Percentiles rank a stretch among this genome's conserved stretches.
Evolutionary conservation across 1,140 invertebrate genomes (phyloP).

Genomic region (Gryon sp.): DNA sequence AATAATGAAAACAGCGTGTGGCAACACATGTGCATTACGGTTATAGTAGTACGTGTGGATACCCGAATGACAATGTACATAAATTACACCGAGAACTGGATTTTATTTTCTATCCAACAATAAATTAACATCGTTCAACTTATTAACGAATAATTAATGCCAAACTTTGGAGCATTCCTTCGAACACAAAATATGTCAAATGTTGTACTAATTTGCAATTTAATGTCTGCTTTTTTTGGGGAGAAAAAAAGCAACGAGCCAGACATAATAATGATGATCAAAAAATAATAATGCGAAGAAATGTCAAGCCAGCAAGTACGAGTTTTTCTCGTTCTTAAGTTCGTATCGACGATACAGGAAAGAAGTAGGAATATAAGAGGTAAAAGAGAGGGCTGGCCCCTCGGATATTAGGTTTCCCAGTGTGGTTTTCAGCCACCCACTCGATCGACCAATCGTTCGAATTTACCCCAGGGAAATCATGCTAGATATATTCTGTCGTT

Average conservation of each 20-base stretch:
- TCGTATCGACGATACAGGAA: conserved; percentile 54
- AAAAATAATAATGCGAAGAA: conserved; percentile 34
- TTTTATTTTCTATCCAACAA: conserved; percentile 17
- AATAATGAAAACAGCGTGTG: conserved; percentile 14
- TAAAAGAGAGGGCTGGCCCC: conserved; percentile 67
- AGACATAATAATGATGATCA: not conserved
- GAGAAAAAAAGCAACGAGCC: not conserved
- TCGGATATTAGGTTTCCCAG: conserved; percentile 78
- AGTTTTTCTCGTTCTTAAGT: conserved; percentile 43
- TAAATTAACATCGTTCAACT: conserved; percentile 1
- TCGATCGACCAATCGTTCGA: conserved; percentile 78
- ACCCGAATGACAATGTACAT: conserved; percentile 18
- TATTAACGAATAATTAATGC: conserved; percentile 9
- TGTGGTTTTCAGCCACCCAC: conserved; percentile 79
- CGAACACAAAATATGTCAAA: too few relatives aligned
- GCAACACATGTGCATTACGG: conserved; percentile 41
- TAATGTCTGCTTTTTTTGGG: conserved; percentile 2
- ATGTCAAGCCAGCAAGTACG: conserved; percentile 39
- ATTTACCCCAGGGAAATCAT: conserved; percentile 78
- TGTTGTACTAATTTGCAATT: not conserved
- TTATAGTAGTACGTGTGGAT: conserved; percentile 30
- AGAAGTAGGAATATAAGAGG: conserved; percentile 53
- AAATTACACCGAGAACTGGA: conserved; percentile 10
- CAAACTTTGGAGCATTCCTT: too few relatives aligned
- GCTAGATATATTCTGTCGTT: conserved; percentile 73